Evolutionary conservation across 2,888 invertebrate species (phyloP), one percentile per base, ranked within the genome.

Genomic region (Lepetodrilus schrolli): DNA sequence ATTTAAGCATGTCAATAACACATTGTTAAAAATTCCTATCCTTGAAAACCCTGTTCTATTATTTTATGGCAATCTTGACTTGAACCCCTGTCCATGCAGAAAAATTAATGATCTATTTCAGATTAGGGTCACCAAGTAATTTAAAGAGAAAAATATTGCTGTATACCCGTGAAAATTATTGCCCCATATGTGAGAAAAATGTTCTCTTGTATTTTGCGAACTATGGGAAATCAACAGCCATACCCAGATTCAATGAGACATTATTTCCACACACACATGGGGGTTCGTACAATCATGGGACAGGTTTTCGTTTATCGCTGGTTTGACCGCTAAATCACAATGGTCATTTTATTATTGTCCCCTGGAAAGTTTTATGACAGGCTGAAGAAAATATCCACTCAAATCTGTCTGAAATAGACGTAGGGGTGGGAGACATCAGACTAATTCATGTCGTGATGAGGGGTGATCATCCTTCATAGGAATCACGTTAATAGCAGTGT

Each of bases 241-340:
- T 58, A 13, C 58, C 26, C n/a, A 7, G 26, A 7, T 17, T n/a
- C 58, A 58, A 58, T 58, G 58, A 34, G 30, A 34, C 26, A 23
- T 30, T 58, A 58, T 58, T 58, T 58, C 17, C 58, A 58, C 13
- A 58, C 58, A 58, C 58, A 26, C 58, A 58, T 30, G 26, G 21
- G 58, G 34, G 17, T 34, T 13, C 30, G 5, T 17, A 58, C 58
- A 58, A 58, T 58, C 17, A 13, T 10, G 51, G 58, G 58, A 7
- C 30, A 34, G 58, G 26, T 58, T 17, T n/a, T 48, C n/a, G n/a
- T n/a, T n/a, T n/a, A n/a, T 7, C 26, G 17, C 13, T 13, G 34
- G 34, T 58, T n/a, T 30, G 10, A 58, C 58, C 58, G 20, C 58
- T 58, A 58, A 58, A 58, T 58, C 58, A 58, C 58, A 58, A 58